Evolutionary conservation across 2,113 vertebrate genomes (phyloP).

Genomic region (Erpornis zantholeuca): DNA sequence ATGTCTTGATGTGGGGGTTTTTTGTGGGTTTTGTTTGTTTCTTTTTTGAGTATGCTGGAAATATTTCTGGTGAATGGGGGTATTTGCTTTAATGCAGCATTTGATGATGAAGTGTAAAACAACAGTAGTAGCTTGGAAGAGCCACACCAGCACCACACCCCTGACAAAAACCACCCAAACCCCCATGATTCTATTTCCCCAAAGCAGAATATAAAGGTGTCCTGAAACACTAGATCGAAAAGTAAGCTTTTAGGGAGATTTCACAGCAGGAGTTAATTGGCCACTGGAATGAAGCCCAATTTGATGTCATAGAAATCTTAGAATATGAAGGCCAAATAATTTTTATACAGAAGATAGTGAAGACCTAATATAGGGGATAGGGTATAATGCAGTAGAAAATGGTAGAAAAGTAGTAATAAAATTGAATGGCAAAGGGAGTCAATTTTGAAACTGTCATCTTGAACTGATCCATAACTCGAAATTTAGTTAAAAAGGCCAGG

Average conservation of each 20-base stretch:
- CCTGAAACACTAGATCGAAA: background rate
- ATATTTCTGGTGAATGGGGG: background rate
- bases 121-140: background rate
- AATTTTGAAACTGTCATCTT: background rate
- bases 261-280: background rate
- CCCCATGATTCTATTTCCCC: background rate
- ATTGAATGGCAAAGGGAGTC: background rate
- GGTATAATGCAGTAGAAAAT: background rate
- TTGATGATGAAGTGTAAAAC: background rate
- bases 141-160: fast-evolving
- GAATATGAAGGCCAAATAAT: background rate
- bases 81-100: background rate
- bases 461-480: background rate
- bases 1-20: background rate
- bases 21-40: fast-evolving
- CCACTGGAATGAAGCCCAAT: background rate
- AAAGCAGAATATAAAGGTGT: background rate
- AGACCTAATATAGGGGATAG: background rate
- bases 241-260: background rate
- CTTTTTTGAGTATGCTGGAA: background rate
- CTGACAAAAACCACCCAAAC: background rate
- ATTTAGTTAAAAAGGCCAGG: background rate
- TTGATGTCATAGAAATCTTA: background rate
- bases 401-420: background rate
- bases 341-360: background rate